Conservation (phyloP, 2,113 vertebrate species). For the Melanerpes formicivorus region DNA sequence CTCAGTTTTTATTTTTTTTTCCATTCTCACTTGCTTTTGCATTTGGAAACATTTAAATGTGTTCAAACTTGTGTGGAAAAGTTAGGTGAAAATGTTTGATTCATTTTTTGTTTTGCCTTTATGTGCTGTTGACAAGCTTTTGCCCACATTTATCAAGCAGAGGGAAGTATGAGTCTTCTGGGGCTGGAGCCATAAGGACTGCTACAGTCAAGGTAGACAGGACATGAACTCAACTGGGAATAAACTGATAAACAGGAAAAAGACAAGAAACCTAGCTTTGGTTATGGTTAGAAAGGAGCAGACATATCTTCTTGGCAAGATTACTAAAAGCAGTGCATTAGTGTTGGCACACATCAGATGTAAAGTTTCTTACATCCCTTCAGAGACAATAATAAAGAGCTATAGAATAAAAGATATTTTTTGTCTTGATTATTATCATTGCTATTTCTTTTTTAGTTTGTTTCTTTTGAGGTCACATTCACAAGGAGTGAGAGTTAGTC, state of each 20-base stretch:
- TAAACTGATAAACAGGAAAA: not conserved
- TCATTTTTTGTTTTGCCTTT: not conserved
- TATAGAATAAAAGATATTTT: not conserved
- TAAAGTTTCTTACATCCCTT: not conserved
- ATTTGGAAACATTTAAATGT: not conserved
- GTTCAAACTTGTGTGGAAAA: not conserved
- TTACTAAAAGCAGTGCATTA: not conserved
- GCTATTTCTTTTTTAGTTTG: not conserved
- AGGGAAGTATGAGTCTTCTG: not conserved
- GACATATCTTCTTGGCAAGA: not conserved
- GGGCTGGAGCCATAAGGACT: not conserved
- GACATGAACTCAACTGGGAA: not conserved
- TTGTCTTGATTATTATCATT: not conserved
- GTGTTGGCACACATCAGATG: not conserved
- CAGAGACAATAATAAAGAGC: not conserved
- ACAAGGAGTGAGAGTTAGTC: not conserved
- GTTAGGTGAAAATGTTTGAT: not conserved
- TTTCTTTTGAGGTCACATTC: not conserved
- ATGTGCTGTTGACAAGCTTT: not conserved
- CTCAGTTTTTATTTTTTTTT: not conserved
- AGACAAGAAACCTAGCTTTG: not conserved
- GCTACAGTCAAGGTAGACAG: not conserved
- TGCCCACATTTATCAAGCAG: not conserved
- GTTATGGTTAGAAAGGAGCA: not conserved
- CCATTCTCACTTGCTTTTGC: not conserved